These are phyloP conservation scores for Volucella inanis DNA, from an alignment of 2,888 invertebrate species.

Conservation along the genomic window DNA sequence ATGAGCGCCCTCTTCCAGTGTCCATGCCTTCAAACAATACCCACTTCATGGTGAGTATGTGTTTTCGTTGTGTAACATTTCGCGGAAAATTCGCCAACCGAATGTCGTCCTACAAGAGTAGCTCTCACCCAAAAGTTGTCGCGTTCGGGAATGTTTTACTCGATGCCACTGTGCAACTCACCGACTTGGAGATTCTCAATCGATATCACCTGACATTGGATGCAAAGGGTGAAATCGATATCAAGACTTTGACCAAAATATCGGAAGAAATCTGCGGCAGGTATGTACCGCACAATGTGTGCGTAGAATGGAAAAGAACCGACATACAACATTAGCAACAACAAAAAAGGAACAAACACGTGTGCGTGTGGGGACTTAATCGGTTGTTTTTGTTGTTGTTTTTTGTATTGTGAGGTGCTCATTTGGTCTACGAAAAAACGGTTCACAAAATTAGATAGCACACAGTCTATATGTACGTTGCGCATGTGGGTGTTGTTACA, in stretches of 20 bases:
- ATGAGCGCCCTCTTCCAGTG: conserved; percentile 49
- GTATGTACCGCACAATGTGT: conserved; percentile 68
- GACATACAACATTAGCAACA: conserved; percentile 10
- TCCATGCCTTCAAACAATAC: conserved; percentile 18
- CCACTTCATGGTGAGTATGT: conserved; percentile 56
- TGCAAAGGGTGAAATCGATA: conserved; percentile 80
- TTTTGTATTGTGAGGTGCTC: conserved; percentile 19
- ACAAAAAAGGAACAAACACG: conserved; percentile 6
- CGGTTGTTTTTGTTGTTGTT: conserved; percentile 16
- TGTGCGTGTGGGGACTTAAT: not conserved
- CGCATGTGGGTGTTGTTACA: conserved; percentile 30
- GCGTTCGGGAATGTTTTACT: conserved; percentile 82
- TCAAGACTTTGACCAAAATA: conserved; percentile 78
- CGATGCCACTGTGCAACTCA: conserved; percentile 79
- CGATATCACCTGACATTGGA: conserved; percentile 78
- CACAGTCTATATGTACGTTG: not conserved
- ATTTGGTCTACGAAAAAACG: conserved; percentile 24
- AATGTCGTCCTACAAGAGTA: conserved; percentile 67
- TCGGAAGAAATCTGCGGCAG: conserved; percentile 76
- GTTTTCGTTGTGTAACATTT: conserved; percentile 71
- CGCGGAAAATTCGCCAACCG: conserved; percentile 70
- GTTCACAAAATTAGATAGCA: not conserved
- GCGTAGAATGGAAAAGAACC: too few relatives aligned
- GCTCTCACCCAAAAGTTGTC: conserved; percentile 79
- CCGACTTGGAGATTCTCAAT: conserved; percentile 78